Evolutionary conservation across 2,113 vertebrate genomes (phyloP).

Genomic region (Gobiocypris rarus): DNA sequence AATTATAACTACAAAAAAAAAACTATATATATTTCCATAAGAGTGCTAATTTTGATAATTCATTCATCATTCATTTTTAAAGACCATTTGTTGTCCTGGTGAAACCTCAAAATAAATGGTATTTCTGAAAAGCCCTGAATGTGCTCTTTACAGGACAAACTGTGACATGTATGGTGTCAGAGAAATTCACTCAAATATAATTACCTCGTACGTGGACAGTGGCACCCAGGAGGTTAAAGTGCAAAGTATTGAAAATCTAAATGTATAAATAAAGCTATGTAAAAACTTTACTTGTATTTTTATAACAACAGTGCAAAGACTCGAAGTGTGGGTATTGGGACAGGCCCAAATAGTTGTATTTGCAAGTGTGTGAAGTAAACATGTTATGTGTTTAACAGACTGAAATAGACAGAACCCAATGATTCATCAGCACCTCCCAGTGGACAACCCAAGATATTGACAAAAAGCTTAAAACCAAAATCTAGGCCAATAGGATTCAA

Average conservation of each 20-base stretch:
- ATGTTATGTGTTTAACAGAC: neutral
- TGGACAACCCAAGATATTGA: conserved; percentile 23
- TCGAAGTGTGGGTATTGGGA: neutral
- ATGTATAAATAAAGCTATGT: neutral
- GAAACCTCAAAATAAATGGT: too few relatives aligned
- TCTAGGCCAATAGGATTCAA: neutral
- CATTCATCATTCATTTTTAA: too few relatives aligned
- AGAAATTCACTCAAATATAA: too few relatives aligned
- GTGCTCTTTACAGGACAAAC: too few relatives aligned
- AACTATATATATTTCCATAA: too few relatives aligned
- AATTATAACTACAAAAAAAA: too few relatives aligned
- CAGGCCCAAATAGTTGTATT: neutral
- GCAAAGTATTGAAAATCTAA: neutral
- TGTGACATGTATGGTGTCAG: too few relatives aligned
- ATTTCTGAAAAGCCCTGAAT: too few relatives aligned
- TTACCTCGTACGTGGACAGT: too few relatives aligned
- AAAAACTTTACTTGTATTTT: neutral
- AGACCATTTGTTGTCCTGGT: too few relatives aligned
- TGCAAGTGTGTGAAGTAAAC: neutral
- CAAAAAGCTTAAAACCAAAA: neutral
- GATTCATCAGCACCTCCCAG: conserved; percentile 36
- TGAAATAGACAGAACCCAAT: neutral
- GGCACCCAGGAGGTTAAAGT: neutral
- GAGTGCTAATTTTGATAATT: too few relatives aligned
- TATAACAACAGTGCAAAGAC: neutral